Base-by-base conservation (phyloP, 2,888 invertebrate species). In the Temnothorax unifasciatus region DNA sequence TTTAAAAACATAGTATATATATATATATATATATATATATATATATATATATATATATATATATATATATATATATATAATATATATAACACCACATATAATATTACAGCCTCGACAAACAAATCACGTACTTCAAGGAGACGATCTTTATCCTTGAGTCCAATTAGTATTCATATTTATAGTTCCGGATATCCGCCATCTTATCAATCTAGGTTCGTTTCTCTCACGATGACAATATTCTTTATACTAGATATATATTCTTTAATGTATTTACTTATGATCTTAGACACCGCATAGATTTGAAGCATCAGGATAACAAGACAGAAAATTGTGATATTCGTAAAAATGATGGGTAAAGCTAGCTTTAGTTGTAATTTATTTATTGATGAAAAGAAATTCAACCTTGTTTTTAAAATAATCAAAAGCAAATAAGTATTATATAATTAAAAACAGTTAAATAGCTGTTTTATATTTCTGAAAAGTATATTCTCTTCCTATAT, bases 121-220 rank as follows among this genome's bases (percentile, higher is more conserved):
- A 85, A 84, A 3, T 9, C 69, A 1, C 44, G 38, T 63, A 25
- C 38, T 6, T 75, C n/a, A 18, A 86, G 57, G 29, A 86, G 57
- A 64, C 84, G 34, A 34, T 86, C 85, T 38, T 34, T 3, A 29
- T 84, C 89, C 6, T 57, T 63, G 21, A 85, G 69, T 74, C 38
- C 82, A 38, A 29, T 13, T 21, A 85, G 75, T 63, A 74, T 59
- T 25, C 81, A 34, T 64, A 73, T 61, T 76, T 68, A 52, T 29
- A 85, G 82, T 81, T 73, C 86, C 9, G 76, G 21, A 73, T 59
- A 38, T 34, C 61, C 41, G 8, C 64, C 79, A 3, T 84, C 84
- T 21, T 74, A 50, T 44, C 63, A 59, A 52, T 75, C 66, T 68
- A 90, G 87, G 89, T 90, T 86, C 59, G 86, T 86, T 54, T 64